Percentiles rank a stretch among this genome's conserved stretches.
Evolutionary conservation across 92 coral and sea anemone species (phyloP).

Genomic region (Parazoanthus atlanticus): DNA sequence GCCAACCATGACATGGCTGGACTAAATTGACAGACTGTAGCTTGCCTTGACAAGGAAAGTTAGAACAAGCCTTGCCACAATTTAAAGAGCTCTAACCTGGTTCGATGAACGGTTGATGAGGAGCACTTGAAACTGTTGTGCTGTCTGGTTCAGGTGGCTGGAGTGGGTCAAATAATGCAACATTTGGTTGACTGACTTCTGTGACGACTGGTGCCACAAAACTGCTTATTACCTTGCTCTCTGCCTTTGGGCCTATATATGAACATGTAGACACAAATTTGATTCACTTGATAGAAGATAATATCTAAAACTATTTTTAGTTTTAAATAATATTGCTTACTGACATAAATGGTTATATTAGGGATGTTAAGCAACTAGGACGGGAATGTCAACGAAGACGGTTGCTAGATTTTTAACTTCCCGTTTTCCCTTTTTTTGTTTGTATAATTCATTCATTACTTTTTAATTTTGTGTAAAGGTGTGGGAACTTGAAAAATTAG

Average conservation of each 20-base stretch:
- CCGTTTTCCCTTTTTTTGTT: too few relatives aligned
- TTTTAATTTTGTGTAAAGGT: too few relatives aligned
- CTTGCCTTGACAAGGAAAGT: background rate
- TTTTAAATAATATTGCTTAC: background rate
- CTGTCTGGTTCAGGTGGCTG: constrained; percentile 17
- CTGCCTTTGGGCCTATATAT: background rate
- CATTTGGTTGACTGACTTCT: background rate
- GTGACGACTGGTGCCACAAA: background rate
- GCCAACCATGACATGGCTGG: too few relatives aligned
- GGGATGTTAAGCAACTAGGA: too few relatives aligned
- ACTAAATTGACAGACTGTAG: too few relatives aligned
- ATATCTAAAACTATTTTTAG: background rate
- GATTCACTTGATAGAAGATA: background rate
- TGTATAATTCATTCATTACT: too few relatives aligned
- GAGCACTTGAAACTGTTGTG: constrained; percentile 1
- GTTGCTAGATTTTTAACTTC: too few relatives aligned
- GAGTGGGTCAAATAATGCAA: constrained; percentile 34
- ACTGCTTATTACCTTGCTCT: constrained; percentile 5
- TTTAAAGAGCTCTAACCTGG: background rate
- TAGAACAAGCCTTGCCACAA: background rate
- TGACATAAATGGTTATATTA: background rate
- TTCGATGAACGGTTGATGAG: constrained; percentile 12
- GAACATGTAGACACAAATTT: background rate
- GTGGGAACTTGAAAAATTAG: too few relatives aligned
- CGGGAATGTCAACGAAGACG: too few relatives aligned